These are phyloP conservation scores for Prunella fulvescens DNA, from an alignment of 2,113 vertebrate genomes.

Conservation along the genomic window DNA sequence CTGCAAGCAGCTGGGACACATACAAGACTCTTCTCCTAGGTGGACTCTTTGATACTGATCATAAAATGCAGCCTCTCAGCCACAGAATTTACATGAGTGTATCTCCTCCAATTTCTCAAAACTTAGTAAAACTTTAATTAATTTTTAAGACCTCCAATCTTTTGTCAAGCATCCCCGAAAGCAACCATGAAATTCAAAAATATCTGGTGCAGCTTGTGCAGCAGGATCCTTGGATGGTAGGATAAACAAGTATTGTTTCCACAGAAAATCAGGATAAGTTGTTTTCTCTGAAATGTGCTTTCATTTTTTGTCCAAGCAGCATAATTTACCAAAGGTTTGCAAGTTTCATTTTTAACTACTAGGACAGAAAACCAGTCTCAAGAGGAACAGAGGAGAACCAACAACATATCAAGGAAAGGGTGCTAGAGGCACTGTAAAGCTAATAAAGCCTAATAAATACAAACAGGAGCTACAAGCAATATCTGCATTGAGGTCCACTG, in stretches of 20 bases:
- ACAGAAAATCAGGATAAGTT: background rate
- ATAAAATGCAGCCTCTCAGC: background rate
- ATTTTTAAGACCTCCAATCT: background rate
- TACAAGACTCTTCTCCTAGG: background rate
- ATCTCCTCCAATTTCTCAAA: background rate
- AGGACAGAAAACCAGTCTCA: background rate
- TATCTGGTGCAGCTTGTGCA: background rate
- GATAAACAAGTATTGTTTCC: background rate
- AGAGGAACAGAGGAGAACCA: background rate
- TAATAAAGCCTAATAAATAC: background rate
- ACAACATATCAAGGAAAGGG: background rate
- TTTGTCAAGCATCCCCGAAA: background rate
- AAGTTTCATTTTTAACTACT: background rate
- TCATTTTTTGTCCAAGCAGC: background rate
- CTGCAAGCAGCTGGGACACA: background rate
- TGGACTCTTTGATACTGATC: background rate
- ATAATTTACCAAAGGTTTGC: background rate
- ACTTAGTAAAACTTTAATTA: background rate
- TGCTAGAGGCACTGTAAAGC: background rate
- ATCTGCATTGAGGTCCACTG: rapidly evolving
- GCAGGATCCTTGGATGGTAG: background rate
- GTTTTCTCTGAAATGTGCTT: background rate
- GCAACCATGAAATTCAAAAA: background rate
- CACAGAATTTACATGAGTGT: background rate
- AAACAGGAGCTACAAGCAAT: background rate